Base-by-base conservation (phyloP, 2,113 vertebrate species). In the Ciconia stormi region DNA sequence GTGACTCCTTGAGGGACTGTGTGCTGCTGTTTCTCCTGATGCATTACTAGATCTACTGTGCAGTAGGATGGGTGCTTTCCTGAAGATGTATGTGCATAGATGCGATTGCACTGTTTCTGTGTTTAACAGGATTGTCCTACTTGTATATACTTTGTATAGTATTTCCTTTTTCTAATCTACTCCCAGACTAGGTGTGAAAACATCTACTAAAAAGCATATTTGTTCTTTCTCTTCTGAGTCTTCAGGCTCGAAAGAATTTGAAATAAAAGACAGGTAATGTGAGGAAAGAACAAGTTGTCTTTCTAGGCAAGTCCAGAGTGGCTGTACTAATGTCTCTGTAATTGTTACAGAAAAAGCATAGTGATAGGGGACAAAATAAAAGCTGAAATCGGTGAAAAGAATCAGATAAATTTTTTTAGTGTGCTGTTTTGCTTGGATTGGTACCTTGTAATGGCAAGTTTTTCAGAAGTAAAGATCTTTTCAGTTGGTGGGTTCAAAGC, bases 11-110 rank as follows among this genome's bases (percentile, higher is more conserved):
- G 16, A 38, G 90, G 22, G 29, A 25, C 67, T 50, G 15, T 7
- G 2, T 69, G 29, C 49, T 55, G 0, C 47, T 78, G 6, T 22
- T 65, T 61, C n/a, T 65, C 16, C 34, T 25, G 17, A 27, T 36
- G 5, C 4, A 2, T 63, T 40, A 3, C 5, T 32, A 32, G 12
- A 47, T 16, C 11, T 25, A 0, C 29, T 20, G 44, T 65, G 44
- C 53, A 44, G 36, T 6, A 76, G 53, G 32, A 52, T n/a, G 13
- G 16, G 17, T 47, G 19, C 63, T 81, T 56, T 30, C 38, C 69
- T 77, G 46, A n/a, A 21, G 34, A 20, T 0, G 3, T 19, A 16
- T 5, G 9, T 42, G 36, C 9, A 1, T 21, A 59, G 52, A 34
- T 55, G 32, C 8, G 19, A 49, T 15, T n/a, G 55, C 17, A 14